Base-by-base conservation (phyloP, 2,113 vertebrate genomes). In the Percina caprodes region DNA sequence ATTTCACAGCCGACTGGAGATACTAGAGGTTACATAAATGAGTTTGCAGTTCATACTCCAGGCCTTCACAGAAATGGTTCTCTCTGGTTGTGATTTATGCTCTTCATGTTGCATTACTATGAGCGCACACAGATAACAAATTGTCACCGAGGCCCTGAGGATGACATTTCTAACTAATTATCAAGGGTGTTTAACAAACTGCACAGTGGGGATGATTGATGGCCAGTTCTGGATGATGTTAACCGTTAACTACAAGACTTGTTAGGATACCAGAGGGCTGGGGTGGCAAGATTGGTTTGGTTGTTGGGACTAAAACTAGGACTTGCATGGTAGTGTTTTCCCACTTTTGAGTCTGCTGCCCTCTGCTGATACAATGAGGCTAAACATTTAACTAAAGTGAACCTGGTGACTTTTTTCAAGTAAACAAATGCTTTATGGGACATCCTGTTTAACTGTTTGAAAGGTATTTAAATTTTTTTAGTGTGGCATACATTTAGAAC, bases 271-370 rank as follows among this genome's bases (percentile, higher is more conserved):
- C n/a, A 54, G 45, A 9, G 66, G 33, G 0, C 51, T 16, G 6
- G 6, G 77, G 24, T 60, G 21, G 18, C 39, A 10, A 45, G 11
- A 23, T 15, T 23, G 49, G 14, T 24, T 61, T 69, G 14, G 52
- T 24, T 63, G 49, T 26, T 21, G 24, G 4, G 42, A 67, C 7
- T 14, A 30, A 24, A 56, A 69, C 15, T 0, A 59, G n/a, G 12
- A 3, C 24, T 72, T 33, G 7, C 23, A n/a, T 33, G 12, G 4
- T 2, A 18, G 63, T 10, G 1, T 4, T 52, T 42, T 45, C 61
- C 72, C 84, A 21, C 78, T 68, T 82, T 63, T 85, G 85, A 23
- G 60, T 74, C 63, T 94, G 91, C 93, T 92, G 90, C 95, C 92
- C 86, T 90, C 95, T 95, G 85, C 89, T 92, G 93, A 86, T 14